Evolutionary conservation across 2,113 vertebrate species (phyloP).

Genomic region (Xenotilapia flavipinnis): DNA sequence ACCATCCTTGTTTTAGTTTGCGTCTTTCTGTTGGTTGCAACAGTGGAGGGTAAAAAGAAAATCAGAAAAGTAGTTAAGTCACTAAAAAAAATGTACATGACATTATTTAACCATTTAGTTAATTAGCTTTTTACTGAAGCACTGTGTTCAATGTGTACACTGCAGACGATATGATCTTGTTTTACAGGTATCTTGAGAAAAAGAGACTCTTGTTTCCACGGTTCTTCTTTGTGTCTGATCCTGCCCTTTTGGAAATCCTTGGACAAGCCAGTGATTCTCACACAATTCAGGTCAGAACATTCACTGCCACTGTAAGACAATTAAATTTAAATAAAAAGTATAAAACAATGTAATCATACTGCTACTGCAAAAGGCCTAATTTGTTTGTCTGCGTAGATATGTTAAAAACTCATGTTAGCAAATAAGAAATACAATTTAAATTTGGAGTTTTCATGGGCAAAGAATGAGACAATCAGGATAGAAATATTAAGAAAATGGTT

Average conservation of each 20-base stretch:
- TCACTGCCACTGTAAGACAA: neutral
- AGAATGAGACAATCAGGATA: neutral
- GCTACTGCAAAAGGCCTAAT: neutral
- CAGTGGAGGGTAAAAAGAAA: neutral
- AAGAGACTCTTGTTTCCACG: slow-evolving; percentile 84
- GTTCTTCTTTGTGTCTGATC: slow-evolving; percentile 91
- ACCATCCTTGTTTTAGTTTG: neutral
- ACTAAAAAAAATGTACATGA: neutral
- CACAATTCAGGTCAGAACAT: slow-evolving; percentile 76
- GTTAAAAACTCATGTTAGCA: neutral
- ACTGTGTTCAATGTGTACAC: neutral
- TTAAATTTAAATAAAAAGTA: neutral
- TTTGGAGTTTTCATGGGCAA: neutral
- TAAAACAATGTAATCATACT: neutral
- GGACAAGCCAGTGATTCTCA: slow-evolving; percentile 87
- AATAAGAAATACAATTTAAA: neutral
- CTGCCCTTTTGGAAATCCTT: slow-evolving; percentile 85
- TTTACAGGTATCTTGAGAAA: slow-evolving; percentile 83
- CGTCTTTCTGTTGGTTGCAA: neutral
- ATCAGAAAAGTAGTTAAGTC: neutral
- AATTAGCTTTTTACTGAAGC: neutral
- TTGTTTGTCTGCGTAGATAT: neutral
- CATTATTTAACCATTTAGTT: neutral
- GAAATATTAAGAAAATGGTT: neutral
- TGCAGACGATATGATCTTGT: neutral